Base-by-base conservation (phyloP, 2,113 vertebrate species). In the Chinchilla lanigera region DNA sequence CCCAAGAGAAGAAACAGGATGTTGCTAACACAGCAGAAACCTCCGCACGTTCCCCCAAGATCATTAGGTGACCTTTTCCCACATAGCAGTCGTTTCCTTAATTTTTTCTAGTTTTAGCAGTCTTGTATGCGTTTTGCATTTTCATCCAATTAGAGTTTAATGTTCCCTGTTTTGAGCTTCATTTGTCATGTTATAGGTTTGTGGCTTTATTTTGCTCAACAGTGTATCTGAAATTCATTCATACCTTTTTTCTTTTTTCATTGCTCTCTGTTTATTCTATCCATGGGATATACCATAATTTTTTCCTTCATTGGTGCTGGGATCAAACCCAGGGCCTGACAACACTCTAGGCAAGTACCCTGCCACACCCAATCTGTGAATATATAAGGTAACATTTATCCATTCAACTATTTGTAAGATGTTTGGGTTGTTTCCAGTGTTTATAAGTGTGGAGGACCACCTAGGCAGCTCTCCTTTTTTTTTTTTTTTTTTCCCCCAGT, bases 201-300 rank as follows among this genome's bases (percentile, higher is more conserved):
- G 20, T 54, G 33, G 77, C 22, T 87, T 35, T 60, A 35, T 88
- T 94, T 67, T 54, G 19, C 47, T 80, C 17, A 88, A 22, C 14
- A 52, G 47, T 95, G 22, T 73, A 41, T 75, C 38, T 83, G 89
- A 88, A 58, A 85, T 67, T 93, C 24, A 35, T 87, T 73, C 52
- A 86, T 63, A 83, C 33, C 56, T n/a, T n/a, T n/a, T n/a, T n/a
- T 93, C 14, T 73, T 84, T 93, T 94, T 56, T 54, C 35, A 38
- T 86, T 67, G 54, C n/a, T 96, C n/a, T 96, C 6, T 65, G 38
- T 73, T 84, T 90, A 78, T 81, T 69, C 41, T 33, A 41, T 63
- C 67, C 26, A 89, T 90, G 41, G n/a, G 75, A 6, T 47, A 58
- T 22, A 65, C 2, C 58, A 58, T 30, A 44, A 75, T 11, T 75